phyloP scores from a whole-genome alignment of 2,888 invertebrate species.

The Leucania comma region DNA sequence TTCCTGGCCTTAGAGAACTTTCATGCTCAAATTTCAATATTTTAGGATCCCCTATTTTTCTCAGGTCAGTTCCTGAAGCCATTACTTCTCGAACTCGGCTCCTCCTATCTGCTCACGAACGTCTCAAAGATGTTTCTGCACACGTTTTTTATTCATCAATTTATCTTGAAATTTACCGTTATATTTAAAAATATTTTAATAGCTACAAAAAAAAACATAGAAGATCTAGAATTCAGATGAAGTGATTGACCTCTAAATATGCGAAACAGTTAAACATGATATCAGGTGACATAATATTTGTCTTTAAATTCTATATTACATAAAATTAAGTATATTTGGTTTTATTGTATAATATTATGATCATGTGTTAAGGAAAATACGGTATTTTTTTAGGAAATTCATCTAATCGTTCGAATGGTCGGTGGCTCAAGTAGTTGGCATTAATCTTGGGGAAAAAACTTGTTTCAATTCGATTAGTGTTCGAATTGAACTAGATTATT shows the following conservation, averaged over 20 bases:
- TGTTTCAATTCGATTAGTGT: neutral
- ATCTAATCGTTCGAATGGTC: neutral
- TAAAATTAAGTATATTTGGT: conserved; percentile 23
- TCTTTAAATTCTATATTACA: conserved; percentile 20
- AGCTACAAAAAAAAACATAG: neutral
- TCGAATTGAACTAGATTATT: neutral
- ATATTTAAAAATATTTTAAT: conserved; percentile 2
- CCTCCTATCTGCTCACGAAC: no score
- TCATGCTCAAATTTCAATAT: no score
- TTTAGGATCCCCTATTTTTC: no score
- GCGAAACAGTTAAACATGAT: conserved; percentile 22
- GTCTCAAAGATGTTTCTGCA: no score
- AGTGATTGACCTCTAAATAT: conserved; percentile 47
- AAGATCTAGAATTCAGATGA: conserved; percentile 12
- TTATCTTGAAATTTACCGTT: conserved; percentile 22
- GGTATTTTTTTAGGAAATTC: conserved; percentile 12
- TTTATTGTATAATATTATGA: conserved; percentile 19
- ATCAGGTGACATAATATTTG: conserved; percentile 23
- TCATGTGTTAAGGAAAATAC: conserved; percentile 8
- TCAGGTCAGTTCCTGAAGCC: no score
- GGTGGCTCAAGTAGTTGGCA: no score
- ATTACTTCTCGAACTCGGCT: no score
- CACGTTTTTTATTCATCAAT: conserved; percentile 18
- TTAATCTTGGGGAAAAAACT: neutral
- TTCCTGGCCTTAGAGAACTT: no score